Conservation (phyloP, 2,113 vertebrate genomes). For the Myotis brandtii region DNA sequence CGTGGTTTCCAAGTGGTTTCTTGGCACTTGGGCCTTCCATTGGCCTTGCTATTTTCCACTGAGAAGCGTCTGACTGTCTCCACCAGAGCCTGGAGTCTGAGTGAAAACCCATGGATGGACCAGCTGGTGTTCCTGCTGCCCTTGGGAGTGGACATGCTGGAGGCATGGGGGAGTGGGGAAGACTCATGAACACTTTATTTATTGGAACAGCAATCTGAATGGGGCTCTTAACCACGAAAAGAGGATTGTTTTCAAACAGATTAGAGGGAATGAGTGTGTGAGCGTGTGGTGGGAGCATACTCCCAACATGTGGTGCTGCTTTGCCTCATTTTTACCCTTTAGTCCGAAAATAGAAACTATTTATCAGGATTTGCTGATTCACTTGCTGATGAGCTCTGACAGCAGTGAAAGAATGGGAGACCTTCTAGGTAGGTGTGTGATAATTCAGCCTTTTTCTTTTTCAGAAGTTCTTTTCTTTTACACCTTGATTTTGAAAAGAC, state of each 20-base stretch:
- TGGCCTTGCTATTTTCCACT: not conserved
- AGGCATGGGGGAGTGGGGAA: not conserved
- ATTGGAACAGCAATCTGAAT: not conserved
- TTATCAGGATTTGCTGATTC: not conserved
- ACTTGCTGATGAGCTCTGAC: not conserved
- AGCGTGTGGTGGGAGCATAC: not conserved
- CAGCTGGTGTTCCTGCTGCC: not conserved
- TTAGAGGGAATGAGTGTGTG: not conserved
- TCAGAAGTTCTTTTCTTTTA: not conserved
- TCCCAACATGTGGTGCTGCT: not conserved
- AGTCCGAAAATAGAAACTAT: not conserved
- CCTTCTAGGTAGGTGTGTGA: not conserved
- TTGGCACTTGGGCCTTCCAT: not conserved
- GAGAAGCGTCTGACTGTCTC: not conserved
- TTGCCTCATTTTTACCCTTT: not conserved
- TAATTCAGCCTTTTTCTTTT: not conserved
- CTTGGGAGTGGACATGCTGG: not conserved
- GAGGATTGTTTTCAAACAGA: not conserved
- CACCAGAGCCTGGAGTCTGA: not conserved
- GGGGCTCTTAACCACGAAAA: not conserved
- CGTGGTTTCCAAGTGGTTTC: not conserved
- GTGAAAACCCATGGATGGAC: not conserved
- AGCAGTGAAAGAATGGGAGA: not conserved
- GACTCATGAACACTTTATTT: not conserved
- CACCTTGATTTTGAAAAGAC: constrained; percentile 11